phyloP scores from a whole-genome alignment of 2,888 invertebrate species.

The Ramazzottius varieornatus region DNA sequence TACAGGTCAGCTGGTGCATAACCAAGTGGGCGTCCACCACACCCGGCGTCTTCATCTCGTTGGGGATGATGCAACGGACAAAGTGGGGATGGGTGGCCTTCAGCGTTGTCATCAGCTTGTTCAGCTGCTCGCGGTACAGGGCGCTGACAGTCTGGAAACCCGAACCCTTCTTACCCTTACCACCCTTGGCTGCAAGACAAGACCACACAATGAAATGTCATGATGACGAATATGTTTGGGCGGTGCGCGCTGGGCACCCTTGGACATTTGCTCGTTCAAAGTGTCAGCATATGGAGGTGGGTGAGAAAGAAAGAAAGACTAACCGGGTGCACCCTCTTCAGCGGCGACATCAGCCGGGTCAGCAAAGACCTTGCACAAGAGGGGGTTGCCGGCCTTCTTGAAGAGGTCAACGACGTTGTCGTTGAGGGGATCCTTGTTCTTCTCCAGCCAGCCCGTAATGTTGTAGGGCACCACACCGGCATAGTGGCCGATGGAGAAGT shows the following conservation, averaged over 20 bases:
- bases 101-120: conserved; percentile 88
- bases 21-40: conserved; percentile 92
- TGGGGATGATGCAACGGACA: conserved; percentile 99
- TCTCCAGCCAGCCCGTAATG: conserved; percentile 95
- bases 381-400: conserved; percentile 65
- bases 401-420: conserved; percentile 93
- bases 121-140: conserved; percentile 76
- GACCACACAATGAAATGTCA: too few relatives aligned
- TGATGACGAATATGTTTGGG: too few relatives aligned
- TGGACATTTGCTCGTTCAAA: too few relatives aligned
- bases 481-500: conserved; percentile 97
- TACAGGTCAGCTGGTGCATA: conserved; percentile 99
- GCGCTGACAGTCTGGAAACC: conserved; percentile 65
- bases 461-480: conserved; percentile 97
- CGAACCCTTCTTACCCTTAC: conserved; percentile 82
- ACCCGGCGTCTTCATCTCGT: conserved; percentile 31
- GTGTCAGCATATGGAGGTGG: too few relatives aligned
- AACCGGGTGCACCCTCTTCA: too few relatives aligned
- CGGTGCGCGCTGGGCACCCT: too few relatives aligned
- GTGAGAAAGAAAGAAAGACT: too few relatives aligned
- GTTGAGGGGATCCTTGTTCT: conserved; percentile 99
- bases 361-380: conserved; percentile 67
- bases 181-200: conserved; percentile 27
- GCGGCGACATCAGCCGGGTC: conserved; percentile 34
- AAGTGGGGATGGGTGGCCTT: conserved; percentile 94